These are phyloP conservation scores for Limanda limanda DNA, from an alignment of 2,113 vertebrate species.

Conservation along the genomic window DNA sequence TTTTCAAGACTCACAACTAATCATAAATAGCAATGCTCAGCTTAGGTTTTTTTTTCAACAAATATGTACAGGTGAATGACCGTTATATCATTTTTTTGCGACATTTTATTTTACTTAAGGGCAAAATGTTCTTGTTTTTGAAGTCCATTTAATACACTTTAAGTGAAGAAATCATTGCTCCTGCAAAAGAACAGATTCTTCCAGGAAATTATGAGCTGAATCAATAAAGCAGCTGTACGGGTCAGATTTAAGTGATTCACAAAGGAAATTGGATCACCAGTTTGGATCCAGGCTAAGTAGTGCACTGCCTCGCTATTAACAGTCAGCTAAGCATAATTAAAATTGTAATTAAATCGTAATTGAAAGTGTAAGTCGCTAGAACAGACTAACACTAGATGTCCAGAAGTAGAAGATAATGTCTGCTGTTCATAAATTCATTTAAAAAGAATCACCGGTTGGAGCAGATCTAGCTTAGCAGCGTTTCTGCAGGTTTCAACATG, in stretches of 20 bases:
- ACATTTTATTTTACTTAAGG: too few relatives aligned
- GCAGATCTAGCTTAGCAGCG: neutral
- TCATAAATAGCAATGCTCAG: neutral
- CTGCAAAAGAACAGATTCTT: neutral
- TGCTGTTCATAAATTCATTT: neutral
- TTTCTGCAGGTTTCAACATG: too few relatives aligned
- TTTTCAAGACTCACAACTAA: neutral
- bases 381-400: neutral
- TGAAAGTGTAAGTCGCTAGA: neutral
- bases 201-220: neutral
- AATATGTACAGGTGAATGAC: too few relatives aligned
- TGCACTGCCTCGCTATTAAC: neutral
- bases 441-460: neutral
- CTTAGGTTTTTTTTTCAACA: too few relatives aligned
- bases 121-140: too few relatives aligned
- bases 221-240: neutral
- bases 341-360: slow-evolving; percentile 3
- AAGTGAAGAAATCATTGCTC: too few relatives aligned
- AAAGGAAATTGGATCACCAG: neutral
- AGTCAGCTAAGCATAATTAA: neutral
- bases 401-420: neutral
- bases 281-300: neutral
- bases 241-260: neutral
- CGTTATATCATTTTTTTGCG: too few relatives aligned
- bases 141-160: too few relatives aligned